phyloP scores from a whole-genome alignment of 2,113 vertebrate species.

The Cyrtonyx montezumae region DNA sequence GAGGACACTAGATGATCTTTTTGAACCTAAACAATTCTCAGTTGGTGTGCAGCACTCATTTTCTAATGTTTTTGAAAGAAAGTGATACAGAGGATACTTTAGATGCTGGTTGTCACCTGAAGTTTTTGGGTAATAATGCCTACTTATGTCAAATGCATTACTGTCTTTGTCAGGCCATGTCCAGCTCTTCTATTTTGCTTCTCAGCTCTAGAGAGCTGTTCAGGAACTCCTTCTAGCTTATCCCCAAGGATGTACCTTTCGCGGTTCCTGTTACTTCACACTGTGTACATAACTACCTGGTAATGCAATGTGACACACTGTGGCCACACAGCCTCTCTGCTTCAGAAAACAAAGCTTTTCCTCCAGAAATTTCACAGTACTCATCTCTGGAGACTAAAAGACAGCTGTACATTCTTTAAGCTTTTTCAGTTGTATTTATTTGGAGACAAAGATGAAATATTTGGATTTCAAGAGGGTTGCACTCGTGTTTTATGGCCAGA shows the following conservation, averaged over 20 bases:
- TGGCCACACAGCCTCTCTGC: background rate
- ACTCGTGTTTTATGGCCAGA: slow-evolving; percentile 43
- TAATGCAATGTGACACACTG: background rate
- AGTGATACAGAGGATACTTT: background rate
- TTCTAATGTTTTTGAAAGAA: background rate
- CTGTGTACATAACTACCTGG: background rate
- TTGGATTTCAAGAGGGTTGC: slow-evolving; percentile 31
- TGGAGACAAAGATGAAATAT: slow-evolving; percentile 28
- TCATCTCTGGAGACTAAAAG: background rate
- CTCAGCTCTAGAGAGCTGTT: background rate
- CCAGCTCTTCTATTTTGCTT: background rate
- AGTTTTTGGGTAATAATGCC: background rate
- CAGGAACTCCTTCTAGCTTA: background rate
- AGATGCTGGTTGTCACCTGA: background rate
- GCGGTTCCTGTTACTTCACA: background rate
- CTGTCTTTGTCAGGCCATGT: background rate
- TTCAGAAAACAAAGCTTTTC: background rate
- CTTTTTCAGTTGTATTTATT: slow-evolving; percentile 26
- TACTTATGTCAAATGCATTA: fast-evolving
- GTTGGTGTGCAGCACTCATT: background rate
- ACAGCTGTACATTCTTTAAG: background rate
- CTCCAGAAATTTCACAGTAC: background rate
- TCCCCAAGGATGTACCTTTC: background rate
- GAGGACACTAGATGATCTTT: background rate
- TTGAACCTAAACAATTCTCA: no score